A percentile compares a stretch with the other conserved stretches of the same genome.
Conservation (phyloP, 1,140 invertebrate genomes). For the Palaemon carinicauda region DNA sequence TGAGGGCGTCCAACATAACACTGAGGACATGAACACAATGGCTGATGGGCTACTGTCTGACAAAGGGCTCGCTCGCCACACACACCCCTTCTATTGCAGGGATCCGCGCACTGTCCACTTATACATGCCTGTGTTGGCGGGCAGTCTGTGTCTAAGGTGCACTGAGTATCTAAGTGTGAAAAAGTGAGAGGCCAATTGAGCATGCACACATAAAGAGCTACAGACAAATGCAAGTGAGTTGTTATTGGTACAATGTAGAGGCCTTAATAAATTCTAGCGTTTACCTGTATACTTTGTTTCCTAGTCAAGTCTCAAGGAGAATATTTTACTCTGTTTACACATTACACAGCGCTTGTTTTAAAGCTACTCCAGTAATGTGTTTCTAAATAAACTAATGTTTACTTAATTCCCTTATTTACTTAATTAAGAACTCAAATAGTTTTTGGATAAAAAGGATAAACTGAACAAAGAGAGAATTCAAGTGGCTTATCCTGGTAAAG, state of each 20-base stretch:
- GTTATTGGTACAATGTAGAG: neutral
- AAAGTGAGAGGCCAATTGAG: constrained; percentile 50
- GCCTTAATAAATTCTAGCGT: no score
- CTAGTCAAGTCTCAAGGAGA: no score
- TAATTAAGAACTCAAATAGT: no score
- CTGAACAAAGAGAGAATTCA: no score
- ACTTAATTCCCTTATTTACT: no score
- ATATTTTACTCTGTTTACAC: no score
- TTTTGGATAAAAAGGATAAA: no score
- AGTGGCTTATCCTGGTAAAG: no score
- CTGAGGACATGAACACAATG: constrained; percentile 85
- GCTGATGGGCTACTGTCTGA: constrained; percentile 80
- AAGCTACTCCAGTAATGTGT: no score
- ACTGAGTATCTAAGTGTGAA: constrained; percentile 69
- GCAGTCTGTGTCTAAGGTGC: constrained; percentile 88
- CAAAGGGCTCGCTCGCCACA: constrained; percentile 90
- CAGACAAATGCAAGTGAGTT: constrained; percentile 15
- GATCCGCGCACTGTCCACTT: constrained; percentile 84
- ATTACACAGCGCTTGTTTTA: no score
- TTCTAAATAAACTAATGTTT: no score
- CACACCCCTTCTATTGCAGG: constrained; percentile 83
- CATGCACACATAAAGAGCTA: constrained; percentile 42
- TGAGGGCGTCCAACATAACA: constrained; percentile 84
- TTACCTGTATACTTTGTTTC: no score
- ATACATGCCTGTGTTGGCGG: constrained; percentile 89